Evolutionary conservation across 2,113 vertebrate species (phyloP), one percentile per base, ranked within the genome.

Genomic region (Vulpes vulpes): DNA sequence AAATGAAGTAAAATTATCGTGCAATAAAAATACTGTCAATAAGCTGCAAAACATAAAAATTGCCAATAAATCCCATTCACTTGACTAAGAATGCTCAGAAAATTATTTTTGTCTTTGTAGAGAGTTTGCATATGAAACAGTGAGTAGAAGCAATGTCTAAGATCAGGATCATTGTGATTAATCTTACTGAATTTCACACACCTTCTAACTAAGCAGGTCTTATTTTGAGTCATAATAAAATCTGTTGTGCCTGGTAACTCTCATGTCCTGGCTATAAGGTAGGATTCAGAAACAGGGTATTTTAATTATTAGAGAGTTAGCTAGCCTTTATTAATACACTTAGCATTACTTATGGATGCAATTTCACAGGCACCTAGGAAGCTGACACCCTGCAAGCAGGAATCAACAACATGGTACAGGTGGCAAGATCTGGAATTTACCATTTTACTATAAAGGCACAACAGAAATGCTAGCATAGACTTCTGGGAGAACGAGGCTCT

Each of bases 1-100:
- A 83, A 88, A 53, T 88, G 59, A 96, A 95, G 49, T 10, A 87
- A 94, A 89, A 87, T 51, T 91, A 80, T 11, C 8, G 11, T 53
- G 49, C 38, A 83, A 92, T 53, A 94, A 94, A 53, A 89, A 88
- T 64, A 59, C 32, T 69, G 65, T 19, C 16, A n/a, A n/a, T 69
- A n/a, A 69, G n/a, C 65, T n/a, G 3, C 32, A 80, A 79, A 95
- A 71, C 69, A 88, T 81, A 76, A 86, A 86, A 84, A 55, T 5
- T 43, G 14, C 35, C 22, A 84, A 55, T 79, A 64, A 89, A 84
- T 14, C n/a, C 2, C 62, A 92, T 25, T 55, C 62, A 64, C 10
- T 64, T 78, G n/a, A 78, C 43, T 64, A 84, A 60, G 51, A 79
- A 89, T 84, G 69, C 69, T 62, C 27, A 35, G 43, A 89, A 89